Base-by-base conservation (phyloP, 2,888 invertebrate species). In the Nematopogon swammerdamellus region DNA sequence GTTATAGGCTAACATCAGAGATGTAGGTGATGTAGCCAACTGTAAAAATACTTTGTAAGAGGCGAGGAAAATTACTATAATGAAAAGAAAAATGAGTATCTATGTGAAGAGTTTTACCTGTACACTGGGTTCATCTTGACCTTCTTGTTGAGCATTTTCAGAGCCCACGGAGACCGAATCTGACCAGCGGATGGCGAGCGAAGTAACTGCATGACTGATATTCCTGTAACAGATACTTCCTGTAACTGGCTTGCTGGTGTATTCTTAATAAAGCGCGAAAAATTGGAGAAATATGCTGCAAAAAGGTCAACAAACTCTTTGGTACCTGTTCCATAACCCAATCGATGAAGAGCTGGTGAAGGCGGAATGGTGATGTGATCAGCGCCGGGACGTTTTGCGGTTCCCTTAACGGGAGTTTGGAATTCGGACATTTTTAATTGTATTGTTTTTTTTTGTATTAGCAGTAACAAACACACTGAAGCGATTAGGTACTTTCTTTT, bases 161-260 rank as follows among this genome's bases (percentile, higher is more conserved):
- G 75, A 0, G 92, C 93, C 93, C 93, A 93, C 0, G 93, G 93
- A 0, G 93, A 93, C n/a, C 85, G 81, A 0, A 81, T 67, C 57
- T 84, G 81, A 6, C 88, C 86, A 1, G 82, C 80, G 56, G 80
- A 75, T 0, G 91, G 90, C 0, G 89, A 89, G 54, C 92, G 79
- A 50, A 89, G 81, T 53, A 92, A 64, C 56, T 88, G 85, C 69
- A 89, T 91, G 0, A 93, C 92, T 55, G 83, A 85, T 14, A 92
- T 87, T 49, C 92, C 90, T 89, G 52, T 16, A 65, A 60, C 48
- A 57, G n/a, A 36, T 14, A 48, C n/a, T n/a, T n/a, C n/a, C n/a
- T n/a, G n/a, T n/a, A n/a, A n/a, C n/a, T n/a, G n/a, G n/a, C n/a
- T n/a, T n/a, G n/a, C n/a, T n/a, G n/a, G n/a, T n/a, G n/a, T n/a